Percentiles rank a stretch among this genome's conserved stretches.
Evolutionary conservation across 2,797 vertebrate genomes (phyloP).

Genomic region (Todus mexicanus): DNA sequence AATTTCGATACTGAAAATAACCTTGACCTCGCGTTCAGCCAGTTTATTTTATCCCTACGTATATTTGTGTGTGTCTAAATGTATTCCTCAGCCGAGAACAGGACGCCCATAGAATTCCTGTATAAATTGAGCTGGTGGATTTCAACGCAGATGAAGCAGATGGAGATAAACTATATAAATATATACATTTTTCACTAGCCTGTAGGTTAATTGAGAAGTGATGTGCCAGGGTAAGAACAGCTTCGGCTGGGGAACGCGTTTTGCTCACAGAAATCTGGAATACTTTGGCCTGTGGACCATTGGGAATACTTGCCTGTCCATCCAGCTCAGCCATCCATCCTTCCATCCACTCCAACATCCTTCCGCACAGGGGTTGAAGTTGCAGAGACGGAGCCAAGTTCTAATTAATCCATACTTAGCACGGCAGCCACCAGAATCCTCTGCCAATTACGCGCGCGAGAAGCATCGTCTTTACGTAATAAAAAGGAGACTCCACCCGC

Average conservation of each 20-base stretch:
- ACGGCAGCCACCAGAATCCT: not conserved
- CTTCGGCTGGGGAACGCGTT: not conserved
- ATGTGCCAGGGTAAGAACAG: not conserved
- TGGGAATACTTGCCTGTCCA: not conserved
- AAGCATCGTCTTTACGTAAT: not conserved
- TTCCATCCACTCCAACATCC: not conserved
- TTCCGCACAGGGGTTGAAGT: not conserved
- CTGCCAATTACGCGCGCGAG: not conserved
- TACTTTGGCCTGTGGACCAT: not conserved
- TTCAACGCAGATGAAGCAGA: not conserved
- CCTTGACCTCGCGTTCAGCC: not conserved
- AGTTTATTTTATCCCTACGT: not conserved
- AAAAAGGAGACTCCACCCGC: not conserved
- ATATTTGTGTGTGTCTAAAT: too few relatives aligned
- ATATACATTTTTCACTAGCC: not conserved
- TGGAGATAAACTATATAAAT: not conserved
- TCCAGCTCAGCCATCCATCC: not conserved
- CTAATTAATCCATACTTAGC: not conserved
- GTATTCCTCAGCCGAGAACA: not conserved
- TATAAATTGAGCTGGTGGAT: not conserved
- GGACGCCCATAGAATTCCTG: not conserved
- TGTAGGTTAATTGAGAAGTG: not conserved
- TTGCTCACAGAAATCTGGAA: not conserved
- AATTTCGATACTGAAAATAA: not conserved
- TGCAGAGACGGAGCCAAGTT: not conserved